Evolutionary conservation across 2,113 vertebrate genomes (phyloP).

Genomic region (Psophia crepitans): DNA sequence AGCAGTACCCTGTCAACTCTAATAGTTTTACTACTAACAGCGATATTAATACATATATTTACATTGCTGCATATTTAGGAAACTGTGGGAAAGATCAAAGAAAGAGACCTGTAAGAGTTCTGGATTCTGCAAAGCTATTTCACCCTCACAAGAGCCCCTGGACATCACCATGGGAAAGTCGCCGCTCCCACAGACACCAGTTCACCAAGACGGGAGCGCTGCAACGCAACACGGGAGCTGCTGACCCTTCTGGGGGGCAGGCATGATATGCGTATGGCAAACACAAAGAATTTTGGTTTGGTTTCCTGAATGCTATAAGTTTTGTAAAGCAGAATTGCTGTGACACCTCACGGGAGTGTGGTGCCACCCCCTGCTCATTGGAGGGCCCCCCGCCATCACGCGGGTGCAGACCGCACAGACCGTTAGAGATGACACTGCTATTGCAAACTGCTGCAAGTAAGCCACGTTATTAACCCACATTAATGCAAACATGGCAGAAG

Average conservation of each 20-base stretch:
- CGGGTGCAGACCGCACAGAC: neutral
- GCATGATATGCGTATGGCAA: rapidly evolving
- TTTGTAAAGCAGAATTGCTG: neutral
- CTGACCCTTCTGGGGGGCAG: neutral
- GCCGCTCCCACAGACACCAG: neutral
- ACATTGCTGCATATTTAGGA: neutral
- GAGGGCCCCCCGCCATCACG: rapidly evolving
- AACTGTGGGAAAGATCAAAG: neutral
- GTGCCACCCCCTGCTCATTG: neutral
- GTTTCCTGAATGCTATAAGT: neutral
- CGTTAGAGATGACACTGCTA: neutral
- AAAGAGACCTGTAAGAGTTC: neutral
- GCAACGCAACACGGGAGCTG: rapidly evolving
- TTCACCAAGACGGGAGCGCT: neutral
- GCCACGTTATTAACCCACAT: neutral
- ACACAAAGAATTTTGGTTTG: neutral
- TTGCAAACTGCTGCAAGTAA: neutral
- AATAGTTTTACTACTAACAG: neutral
- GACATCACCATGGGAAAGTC: neutral
- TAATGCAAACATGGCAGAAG: neutral
- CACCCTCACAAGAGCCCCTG: neutral
- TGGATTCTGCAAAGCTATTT: neutral
- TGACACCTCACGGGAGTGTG: rapidly evolving
- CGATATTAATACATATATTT: neutral
- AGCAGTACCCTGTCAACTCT: neutral